Conservation (phyloP, 2,113 vertebrate genomes). For the Ptilorrhoa leucosticta region DNA sequence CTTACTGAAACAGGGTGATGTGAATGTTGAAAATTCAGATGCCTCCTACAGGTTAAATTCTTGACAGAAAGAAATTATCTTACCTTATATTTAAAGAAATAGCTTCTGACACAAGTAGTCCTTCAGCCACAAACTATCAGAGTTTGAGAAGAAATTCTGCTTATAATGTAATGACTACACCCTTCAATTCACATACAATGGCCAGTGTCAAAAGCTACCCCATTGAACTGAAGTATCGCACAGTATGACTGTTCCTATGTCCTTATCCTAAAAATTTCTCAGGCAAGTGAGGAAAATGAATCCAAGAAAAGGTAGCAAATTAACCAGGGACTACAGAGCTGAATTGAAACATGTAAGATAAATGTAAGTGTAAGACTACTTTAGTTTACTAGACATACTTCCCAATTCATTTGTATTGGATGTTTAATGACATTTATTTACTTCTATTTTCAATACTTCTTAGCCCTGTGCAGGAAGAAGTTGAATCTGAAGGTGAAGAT, state of each 20-base stretch:
- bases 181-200: neutral
- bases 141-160: neutral
- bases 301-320: neutral
- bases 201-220: neutral
- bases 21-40: neutral
- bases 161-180: neutral
- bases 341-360: neutral
- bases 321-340: neutral
- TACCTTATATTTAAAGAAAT: neutral
- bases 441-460: neutral
- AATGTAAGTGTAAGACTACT: neutral
- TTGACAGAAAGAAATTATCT: neutral
- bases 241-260: neutral
- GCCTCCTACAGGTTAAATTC: neutral
- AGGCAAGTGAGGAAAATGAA: neutral
- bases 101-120: neutral
- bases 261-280: neutral
- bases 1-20: neutral
- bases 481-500: neutral
- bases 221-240: neutral
- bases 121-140: neutral
- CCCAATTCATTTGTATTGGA: neutral
- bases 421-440: neutral
- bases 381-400: neutral
- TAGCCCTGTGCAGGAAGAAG: neutral